These are phyloP conservation scores for Tachina lurida DNA, from an alignment of 2,888 invertebrate species.

Conservation along the genomic window DNA sequence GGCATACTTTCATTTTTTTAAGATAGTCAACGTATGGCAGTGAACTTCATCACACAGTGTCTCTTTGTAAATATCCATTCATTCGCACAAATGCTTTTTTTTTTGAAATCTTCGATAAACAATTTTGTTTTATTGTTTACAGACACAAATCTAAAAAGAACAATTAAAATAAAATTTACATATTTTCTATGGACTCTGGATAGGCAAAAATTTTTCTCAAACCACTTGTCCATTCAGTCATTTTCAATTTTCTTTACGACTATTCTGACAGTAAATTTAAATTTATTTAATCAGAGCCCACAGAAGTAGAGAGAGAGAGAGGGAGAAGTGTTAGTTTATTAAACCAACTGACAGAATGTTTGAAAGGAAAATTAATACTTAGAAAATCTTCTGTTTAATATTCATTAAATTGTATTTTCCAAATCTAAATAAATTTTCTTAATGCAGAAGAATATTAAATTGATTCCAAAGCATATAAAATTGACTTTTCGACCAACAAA, in stretches of 20 bases:
- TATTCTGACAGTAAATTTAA: background rate
- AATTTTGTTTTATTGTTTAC: background rate
- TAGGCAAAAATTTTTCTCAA: background rate
- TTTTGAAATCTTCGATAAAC: background rate
- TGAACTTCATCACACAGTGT: no score
- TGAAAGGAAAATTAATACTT: constrained; percentile 13
- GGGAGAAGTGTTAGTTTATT: background rate
- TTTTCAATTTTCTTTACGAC: background rate
- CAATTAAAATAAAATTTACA: constrained; percentile 47
- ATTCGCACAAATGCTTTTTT: no score
- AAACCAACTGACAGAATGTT: constrained; percentile 11
- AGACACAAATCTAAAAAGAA: background rate
- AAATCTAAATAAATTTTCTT: constrained; percentile 35
- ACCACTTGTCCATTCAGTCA: constrained; percentile 13
- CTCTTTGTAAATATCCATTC: background rate
- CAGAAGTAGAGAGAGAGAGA: background rate
- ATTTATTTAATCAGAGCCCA: background rate
- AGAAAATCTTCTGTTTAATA: constrained; percentile 42
- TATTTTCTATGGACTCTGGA: constrained; percentile 12
- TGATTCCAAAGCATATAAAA: constrained; percentile 9
- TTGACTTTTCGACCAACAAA: constrained; percentile 30
- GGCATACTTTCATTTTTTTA: no score
- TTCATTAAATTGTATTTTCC: constrained; percentile 57
- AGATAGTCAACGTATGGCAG: no score
- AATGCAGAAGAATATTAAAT: constrained; percentile 17